These are phyloP conservation scores for Penaeus indicus DNA, from an alignment of 1,140 invertebrate genomes.

Conservation along the genomic window DNA sequence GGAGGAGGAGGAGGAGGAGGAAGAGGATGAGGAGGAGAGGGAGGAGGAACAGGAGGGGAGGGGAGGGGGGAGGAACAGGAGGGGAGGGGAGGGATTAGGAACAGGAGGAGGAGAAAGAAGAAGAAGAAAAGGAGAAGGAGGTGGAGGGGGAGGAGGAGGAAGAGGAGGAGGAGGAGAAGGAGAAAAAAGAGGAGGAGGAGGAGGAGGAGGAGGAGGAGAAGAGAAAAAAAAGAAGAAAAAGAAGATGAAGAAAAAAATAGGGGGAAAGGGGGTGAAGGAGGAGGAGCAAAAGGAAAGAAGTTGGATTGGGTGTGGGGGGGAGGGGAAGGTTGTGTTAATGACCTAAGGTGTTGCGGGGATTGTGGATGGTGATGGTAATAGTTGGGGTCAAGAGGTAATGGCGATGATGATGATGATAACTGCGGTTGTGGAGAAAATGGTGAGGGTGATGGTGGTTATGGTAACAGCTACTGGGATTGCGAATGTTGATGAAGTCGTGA, in stretches of 20 bases:
- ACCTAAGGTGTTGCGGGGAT: too few species aligned
- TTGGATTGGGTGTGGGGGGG: background rate
- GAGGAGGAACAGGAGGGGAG: background rate
- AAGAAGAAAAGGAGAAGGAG: background rate
- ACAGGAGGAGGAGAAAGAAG: background rate
- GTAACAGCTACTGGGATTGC: too few species aligned
- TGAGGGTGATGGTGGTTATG: too few species aligned
- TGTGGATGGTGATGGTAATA: too few species aligned
- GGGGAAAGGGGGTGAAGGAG: background rate
- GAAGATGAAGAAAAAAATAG: background rate
- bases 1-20: background rate
- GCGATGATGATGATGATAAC: too few species aligned
- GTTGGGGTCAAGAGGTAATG: too few species aligned
- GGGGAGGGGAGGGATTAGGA: background rate
- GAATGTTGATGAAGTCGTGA: too few species aligned
- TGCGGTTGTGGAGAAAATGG: too few species aligned
- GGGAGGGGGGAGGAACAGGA: background rate
- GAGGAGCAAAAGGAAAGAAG: background rate
- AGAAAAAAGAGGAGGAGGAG: too few species aligned
- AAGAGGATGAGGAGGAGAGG: background rate
- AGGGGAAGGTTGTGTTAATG: too few species aligned
- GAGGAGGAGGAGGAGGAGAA: background rate
- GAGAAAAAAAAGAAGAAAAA: background rate
- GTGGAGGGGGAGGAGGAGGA: too few species aligned
- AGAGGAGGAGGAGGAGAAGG: too few species aligned